phyloP scores from a whole-genome alignment of 2,888 invertebrate species.

The Calliphora vomitoria region DNA sequence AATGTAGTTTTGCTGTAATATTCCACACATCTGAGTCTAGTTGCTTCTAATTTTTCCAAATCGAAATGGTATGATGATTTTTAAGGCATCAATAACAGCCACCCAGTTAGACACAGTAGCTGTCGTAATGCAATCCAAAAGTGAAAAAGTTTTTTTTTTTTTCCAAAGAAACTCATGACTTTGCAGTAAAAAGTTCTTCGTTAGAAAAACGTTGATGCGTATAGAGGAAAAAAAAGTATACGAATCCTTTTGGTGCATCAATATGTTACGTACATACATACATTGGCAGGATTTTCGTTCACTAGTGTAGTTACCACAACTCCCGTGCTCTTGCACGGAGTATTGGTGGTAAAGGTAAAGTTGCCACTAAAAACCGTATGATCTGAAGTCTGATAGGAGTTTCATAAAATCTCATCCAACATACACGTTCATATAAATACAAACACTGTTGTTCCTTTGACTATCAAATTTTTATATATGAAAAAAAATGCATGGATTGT shows the following conservation, averaged over 20 bases:
- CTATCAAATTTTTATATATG: conserved; percentile 58
- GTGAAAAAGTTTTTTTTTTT: conserved; percentile 68
- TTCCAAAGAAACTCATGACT: conserved; percentile 69
- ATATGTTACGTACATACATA: conserved; percentile 37
- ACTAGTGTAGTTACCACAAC: conserved; percentile 14
- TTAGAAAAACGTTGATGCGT: conserved; percentile 66
- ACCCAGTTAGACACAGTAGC: conserved; percentile 74
- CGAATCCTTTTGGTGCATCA: conserved; percentile 60
- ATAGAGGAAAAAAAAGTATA: conserved; percentile 52
- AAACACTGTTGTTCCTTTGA: conserved; percentile 45
- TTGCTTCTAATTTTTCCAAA: conserved; percentile 50
- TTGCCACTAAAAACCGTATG: conserved; percentile 71
- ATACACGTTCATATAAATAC: conserved; percentile 6
- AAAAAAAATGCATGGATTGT: conserved; percentile 49
- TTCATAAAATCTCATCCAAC: conserved; percentile 29
- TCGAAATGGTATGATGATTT: conserved; percentile 52
- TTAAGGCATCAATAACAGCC: conserved; percentile 73
- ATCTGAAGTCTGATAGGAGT: conserved; percentile 65
- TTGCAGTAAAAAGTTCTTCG: conserved; percentile 74
- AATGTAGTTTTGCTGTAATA: conserved; percentile 50
- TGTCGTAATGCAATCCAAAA: conserved; percentile 74
- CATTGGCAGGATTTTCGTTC: conserved; percentile 45
- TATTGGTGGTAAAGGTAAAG: conserved; percentile 68
- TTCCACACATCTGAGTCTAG: conserved; percentile 59
- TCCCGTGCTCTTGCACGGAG: background rate